Conservation (phyloP, 2,113 vertebrate genomes). For the Gracilinanus agilis region DNA sequence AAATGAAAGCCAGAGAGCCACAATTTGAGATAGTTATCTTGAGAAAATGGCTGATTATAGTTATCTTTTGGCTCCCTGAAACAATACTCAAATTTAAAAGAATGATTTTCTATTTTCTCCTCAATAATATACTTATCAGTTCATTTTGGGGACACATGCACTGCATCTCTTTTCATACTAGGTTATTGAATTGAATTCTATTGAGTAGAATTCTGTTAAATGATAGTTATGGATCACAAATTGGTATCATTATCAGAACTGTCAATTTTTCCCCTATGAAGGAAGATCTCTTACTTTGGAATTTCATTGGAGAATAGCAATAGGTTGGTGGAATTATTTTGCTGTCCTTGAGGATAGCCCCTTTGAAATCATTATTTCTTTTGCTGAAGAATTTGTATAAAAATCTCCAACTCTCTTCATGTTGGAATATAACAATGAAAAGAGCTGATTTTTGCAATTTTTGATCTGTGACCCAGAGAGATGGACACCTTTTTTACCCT, state of each 20-base stretch:
- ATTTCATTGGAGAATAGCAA: not conserved
- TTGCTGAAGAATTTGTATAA: not conserved
- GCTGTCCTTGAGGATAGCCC: not conserved
- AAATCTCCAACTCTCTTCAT: too few relatives aligned
- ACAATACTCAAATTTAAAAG: not conserved
- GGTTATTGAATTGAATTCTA: not conserved
- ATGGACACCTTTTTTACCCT: not conserved
- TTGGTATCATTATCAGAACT: slow-evolving; percentile 11
- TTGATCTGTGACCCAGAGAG: not conserved
- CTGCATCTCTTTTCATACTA: not conserved
- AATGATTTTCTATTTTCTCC: not conserved
- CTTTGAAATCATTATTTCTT: not conserved
- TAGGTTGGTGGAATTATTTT: not conserved
- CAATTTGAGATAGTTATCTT: not conserved
- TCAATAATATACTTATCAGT: not conserved
- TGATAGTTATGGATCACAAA: not conserved
- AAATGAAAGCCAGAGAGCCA: not conserved
- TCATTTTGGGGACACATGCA: not conserved
- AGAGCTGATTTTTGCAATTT: not conserved
- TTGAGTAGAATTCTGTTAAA: slow-evolving; percentile 12
- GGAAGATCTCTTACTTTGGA: not conserved
- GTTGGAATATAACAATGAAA: not conserved
- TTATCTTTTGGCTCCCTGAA: not conserved
- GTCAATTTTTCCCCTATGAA: not conserved
- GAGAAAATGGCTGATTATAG: not conserved